Base-by-base conservation (phyloP, 2,113 vertebrate genomes). In the Gulo gulo region DNA sequence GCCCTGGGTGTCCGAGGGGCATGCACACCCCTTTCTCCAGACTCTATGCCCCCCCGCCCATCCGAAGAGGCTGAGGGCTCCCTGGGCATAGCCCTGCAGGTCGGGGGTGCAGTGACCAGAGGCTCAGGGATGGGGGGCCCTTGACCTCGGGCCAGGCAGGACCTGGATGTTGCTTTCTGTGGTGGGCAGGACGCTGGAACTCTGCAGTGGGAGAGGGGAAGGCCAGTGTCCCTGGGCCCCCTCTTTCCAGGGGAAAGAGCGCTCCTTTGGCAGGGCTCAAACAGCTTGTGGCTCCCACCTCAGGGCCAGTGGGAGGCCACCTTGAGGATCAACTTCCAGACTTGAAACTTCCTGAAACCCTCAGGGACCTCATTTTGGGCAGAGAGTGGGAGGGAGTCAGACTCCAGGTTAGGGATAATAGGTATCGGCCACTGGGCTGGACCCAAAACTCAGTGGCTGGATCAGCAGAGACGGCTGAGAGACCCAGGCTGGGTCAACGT, bases 251-350 rank as follows among this genome's bases (percentile, higher is more conserved):
- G 21, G 26, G 47, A 63, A 52, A 69, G 10, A 78, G 47, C 1
- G 2, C 11, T n/a, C 16, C 34, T 6, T 0, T 31, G 23, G 26
- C 7, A 47, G 23, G 34, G 26, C 39, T 13, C 24, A 24, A 73
- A 7, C 11, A 0, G 14, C 1, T 0, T 57, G 16, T 36, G n/a
- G 10, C 12, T 34, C 31, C 55, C 8, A 47, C 13, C 21, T 7
- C 8, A 36, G n/a, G 50, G 55, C 57, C 42, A 52, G 15, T 6
- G 2, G n/a, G 45, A n/a, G 63, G 23, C 2, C 5, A 45, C 61
- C 5, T 2, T 14, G 7, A 8, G 16, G 45, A 31, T 36, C 34
- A n/a, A 6, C 3, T 4, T 57, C 16, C 18, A 31, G 29, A 42
- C 11, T 26, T n/a, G 13, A 36, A 24, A 29, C 57, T 34, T 57